phyloP scores from a whole-genome alignment of 2,797 vertebrate genomes.

The Erpetoichthys calabaricus region DNA sequence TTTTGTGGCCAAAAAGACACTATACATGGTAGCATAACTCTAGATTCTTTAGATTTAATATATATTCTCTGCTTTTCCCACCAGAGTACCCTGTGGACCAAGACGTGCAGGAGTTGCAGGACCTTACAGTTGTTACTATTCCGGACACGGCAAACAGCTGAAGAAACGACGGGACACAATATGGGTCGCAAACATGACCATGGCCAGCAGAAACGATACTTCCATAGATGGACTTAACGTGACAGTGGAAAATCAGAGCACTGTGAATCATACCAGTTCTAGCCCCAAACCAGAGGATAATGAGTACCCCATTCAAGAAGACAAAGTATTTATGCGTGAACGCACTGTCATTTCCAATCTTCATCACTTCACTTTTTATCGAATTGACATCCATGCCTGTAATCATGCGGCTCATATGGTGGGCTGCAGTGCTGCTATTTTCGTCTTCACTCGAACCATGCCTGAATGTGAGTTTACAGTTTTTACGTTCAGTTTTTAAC shows the following conservation, averaged over 20 bases:
- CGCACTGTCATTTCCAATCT: constrained; percentile 37
- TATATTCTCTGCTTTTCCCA: no score
- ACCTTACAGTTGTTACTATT: not conserved
- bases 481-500: no score
- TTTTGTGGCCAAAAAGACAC: no score
- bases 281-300: not conserved
- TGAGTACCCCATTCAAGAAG: constrained; percentile 45
- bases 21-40: no score
- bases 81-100: no score
- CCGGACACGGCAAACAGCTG: not conserved
- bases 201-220: not conserved
- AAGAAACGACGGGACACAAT: rapidly evolving
- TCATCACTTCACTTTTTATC: constrained; percentile 56
- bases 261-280: not conserved
- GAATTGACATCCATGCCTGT: constrained; percentile 61
- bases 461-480: constrained; percentile 33
- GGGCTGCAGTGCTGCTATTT: constrained; percentile 56
- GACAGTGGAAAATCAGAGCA: not conserved
- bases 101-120: no score
- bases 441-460: constrained; percentile 59
- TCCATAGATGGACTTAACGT: not conserved
- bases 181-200: not conserved
- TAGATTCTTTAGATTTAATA: no score
- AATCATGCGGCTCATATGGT: constrained; percentile 53
- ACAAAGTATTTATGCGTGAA: constrained; percentile 47